A percentile compares a stretch with the other conserved stretches of the same genome.
These are phyloP conservation scores for Hippocampus guttulatus DNA, from an alignment of 2,113 vertebrate genomes.

Conservation along the genomic window DNA sequence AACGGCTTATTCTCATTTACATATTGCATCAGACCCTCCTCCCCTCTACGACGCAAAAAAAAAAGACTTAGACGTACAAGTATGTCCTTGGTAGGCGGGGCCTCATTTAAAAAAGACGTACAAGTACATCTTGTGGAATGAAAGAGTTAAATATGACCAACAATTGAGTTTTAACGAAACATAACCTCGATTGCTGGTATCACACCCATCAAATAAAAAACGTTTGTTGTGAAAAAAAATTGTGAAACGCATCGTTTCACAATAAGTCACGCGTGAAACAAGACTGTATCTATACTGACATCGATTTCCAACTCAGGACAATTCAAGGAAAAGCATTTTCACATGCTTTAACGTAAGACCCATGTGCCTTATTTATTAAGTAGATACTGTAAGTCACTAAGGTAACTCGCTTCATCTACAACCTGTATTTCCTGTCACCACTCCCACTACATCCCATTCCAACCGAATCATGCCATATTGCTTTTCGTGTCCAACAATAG, in stretches of 20 bases:
- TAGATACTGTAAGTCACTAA: conserved; percentile 85
- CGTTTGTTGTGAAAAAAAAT: no score
- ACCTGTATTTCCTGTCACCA: conserved; percentile 38
- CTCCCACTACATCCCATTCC: conserved; percentile 81
- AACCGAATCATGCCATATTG: conserved; percentile 96
- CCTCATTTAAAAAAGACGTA: no score
- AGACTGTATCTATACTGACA: not conserved
- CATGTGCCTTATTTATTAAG: conserved; percentile 80
- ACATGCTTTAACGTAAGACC: conserved; percentile 70
- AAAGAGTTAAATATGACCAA: not conserved
- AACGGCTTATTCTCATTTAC: no score
- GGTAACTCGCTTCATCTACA: conserved; percentile 90
- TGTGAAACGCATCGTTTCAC: no score
- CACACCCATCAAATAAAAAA: no score
- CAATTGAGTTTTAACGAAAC: not conserved
- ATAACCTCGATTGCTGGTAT: not conserved
- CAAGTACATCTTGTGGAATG: no score
- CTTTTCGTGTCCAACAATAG: conserved; percentile 94
- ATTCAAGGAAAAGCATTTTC: conserved; percentile 63
- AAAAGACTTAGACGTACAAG: no score
- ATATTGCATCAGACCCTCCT: no score
- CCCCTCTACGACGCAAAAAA: no score
- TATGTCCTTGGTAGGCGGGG: no score
- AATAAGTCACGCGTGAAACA: not conserved
- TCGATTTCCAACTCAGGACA: conserved; percentile 38